Evolutionary conservation across 2,888 invertebrate genomes (phyloP).

Genomic region (Rambutsinella grinnellia): DNA sequence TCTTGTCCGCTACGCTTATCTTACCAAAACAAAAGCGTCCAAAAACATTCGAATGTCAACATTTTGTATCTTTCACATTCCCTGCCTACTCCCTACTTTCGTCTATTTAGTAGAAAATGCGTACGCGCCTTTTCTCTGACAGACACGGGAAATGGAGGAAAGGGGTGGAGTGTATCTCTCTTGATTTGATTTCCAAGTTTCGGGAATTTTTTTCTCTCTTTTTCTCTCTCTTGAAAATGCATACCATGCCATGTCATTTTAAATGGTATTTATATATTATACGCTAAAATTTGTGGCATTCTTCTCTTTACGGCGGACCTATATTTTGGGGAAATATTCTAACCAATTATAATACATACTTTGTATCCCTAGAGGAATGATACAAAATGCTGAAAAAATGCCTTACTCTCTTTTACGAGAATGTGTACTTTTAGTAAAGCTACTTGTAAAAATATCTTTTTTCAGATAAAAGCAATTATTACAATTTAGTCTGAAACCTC

Average conservation of each 20-base stretch:
- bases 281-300: neutral
- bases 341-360: neutral
- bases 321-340: neutral
- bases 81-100: too few relatives aligned
- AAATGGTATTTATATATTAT: neutral
- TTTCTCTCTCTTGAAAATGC: too few relatives aligned
- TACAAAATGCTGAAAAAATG: neutral
- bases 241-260: neutral
- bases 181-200: neutral
- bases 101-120: too few relatives aligned
- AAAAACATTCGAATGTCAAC: too few relatives aligned
- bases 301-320: neutral
- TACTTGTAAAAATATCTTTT: neutral
- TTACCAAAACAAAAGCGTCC: too few relatives aligned
- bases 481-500: neutral
- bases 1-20: too few relatives aligned
- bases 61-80: too few relatives aligned
- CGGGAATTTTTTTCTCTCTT: neutral
- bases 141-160: slow-evolving; percentile 12
- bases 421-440: neutral
- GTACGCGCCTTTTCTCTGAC: neutral
- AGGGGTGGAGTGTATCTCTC: neutral
- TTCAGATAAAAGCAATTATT: neutral
- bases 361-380: neutral
- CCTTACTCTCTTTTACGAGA: neutral